Evolutionary conservation across 92 coral and sea anemone genomes (phyloP), one percentile per base, ranked within the genome.

Genomic region (Epizoanthus fatuus): DNA sequence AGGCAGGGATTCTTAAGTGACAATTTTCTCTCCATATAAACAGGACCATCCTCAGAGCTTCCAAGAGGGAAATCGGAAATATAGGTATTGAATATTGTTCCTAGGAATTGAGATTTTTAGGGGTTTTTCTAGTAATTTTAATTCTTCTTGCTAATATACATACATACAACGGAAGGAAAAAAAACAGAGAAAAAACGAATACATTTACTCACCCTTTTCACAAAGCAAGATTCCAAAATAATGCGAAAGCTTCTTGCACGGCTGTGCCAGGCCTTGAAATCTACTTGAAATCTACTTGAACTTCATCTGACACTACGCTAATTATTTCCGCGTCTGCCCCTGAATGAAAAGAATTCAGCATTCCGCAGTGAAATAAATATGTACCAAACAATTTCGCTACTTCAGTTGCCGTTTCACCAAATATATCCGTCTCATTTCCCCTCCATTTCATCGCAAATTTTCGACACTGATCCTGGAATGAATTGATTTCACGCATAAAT

Each of bases 181-280:
- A 55, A 55, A 1, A 55, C 25, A 22, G 1, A 29, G 35, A 29
- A 29, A 55, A 55, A 55, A 55, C n/a, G 60, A 57, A 22, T 15
- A 57, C n/a, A 57, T 57, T 22, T 57, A 57, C 63, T 57, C 63
- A 57, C 63, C 25, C 25, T 57, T 57, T 57, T 57, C 63, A 57
- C 63, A 57, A 57, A 57, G 8, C 16, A 57, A 57, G 63, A 57
- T 57, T 29, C 35, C 35, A 29, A 29, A 29, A 29, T 29, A 29
- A 29, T 29, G 63, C 25, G 63, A 57, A 57, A 57, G 5, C 63
- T 57, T 57, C 17, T 17, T 57, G 63, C 63, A 57, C 59, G n/a
- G 16, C 63, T 56, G 62, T 56, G 17, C 63, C 63, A 57, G 4
- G 63, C 22, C 25, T 22, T 22, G 25, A 22, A 22, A 22, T 22